Evolutionary conservation across 2,888 invertebrate species (phyloP).

Genomic region (Patella depressa): DNA sequence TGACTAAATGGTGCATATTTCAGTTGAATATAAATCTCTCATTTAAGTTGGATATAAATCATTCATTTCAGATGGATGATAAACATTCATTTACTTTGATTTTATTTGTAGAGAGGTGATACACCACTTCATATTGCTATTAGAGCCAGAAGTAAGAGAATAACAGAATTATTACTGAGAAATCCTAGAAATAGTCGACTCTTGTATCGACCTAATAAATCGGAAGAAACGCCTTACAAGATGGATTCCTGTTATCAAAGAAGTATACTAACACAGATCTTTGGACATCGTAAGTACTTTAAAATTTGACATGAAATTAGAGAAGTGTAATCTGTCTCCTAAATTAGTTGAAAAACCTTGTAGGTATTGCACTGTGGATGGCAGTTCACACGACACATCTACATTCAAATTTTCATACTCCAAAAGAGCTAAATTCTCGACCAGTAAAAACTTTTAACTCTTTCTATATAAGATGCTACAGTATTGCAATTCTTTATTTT

Average conservation of each 20-base stretch:
- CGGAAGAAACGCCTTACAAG: constrained; percentile 97
- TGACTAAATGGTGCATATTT: too few species aligned
- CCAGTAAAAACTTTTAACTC: too few species aligned
- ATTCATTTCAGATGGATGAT: too few species aligned
- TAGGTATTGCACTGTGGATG: background rate
- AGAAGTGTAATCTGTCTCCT: background rate
- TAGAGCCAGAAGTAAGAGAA: constrained; percentile 83
- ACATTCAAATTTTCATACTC: too few species aligned
- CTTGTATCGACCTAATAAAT: constrained; percentile 91
- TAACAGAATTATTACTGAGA: constrained; percentile 91
- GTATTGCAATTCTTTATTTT: too few species aligned
- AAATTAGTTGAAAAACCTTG: background rate
- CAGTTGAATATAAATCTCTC: too few species aligned
- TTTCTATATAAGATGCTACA: too few species aligned
- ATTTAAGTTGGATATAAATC: too few species aligned
- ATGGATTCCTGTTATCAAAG: constrained; percentile 96
- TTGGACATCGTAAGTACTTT: constrained; percentile 83
- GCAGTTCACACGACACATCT: background rate
- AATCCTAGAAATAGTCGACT: constrained; percentile 97
- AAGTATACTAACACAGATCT: constrained; percentile 94
- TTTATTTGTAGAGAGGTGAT: constrained; percentile 80
- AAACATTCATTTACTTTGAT: too few species aligned
- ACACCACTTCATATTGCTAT: constrained; percentile 96
- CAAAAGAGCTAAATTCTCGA: too few species aligned
- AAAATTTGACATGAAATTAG: background rate